Conservation (phyloP, 2,113 vertebrate genomes). For the Micromys minutus region DNA sequence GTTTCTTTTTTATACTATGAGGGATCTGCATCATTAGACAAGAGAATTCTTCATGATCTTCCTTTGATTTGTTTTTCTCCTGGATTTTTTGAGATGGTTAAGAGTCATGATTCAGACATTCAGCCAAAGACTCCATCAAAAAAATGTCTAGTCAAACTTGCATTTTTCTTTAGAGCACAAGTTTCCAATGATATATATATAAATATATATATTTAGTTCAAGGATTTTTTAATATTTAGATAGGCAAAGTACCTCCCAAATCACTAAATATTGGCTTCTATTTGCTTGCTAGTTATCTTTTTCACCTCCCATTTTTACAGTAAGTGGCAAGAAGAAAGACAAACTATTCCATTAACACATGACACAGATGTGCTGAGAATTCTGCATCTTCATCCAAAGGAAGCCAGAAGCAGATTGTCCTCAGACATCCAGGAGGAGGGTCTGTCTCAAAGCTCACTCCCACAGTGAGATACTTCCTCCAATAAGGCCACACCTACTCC, state of each 20-base stretch:
- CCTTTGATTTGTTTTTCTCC: neutral
- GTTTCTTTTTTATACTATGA: neutral
- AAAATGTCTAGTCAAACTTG: neutral
- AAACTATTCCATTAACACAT: neutral
- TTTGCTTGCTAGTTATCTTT: neutral
- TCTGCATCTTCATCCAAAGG: too few species aligned
- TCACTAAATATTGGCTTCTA: neutral
- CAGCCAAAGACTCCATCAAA: neutral
- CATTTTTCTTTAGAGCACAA: neutral
- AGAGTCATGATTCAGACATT: neutral
- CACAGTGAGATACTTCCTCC: too few species aligned
- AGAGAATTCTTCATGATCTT: neutral
- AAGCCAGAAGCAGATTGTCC: too few species aligned
- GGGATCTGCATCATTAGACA: neutral
- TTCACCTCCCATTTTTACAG: neutral
- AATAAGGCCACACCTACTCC: too few species aligned
- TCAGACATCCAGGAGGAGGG: too few species aligned
- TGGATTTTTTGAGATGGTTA: neutral
- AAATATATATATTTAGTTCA: neutral
- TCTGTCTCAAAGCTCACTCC: too few species aligned
- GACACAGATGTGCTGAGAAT: too few species aligned
- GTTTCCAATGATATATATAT: neutral
- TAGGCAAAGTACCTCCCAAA: neutral
- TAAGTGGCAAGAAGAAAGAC: neutral
- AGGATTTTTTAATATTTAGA: neutral